phyloP scores from a whole-genome alignment of 2,797 vertebrate species.

The Phalanger gymnotis region DNA sequence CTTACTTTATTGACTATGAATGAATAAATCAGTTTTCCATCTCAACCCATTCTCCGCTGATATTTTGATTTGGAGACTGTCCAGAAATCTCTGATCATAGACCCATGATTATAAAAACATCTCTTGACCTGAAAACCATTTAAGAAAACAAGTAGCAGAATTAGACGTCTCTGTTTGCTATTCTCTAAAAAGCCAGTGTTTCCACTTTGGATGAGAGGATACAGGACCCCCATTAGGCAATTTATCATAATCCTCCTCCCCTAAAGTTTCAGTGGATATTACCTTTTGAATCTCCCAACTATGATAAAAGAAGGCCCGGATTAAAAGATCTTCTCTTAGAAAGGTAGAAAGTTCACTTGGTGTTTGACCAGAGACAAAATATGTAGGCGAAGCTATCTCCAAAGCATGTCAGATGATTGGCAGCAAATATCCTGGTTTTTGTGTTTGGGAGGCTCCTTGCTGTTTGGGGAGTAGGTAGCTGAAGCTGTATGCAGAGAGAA shows the following conservation, averaged over 20 bases:
- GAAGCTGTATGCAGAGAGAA: neutral
- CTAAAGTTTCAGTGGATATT: neutral
- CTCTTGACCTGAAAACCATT: slow-evolving; percentile 77
- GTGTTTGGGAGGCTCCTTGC: neutral
- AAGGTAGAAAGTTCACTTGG: neutral
- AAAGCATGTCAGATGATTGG: neutral
- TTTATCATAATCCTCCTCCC: neutral
- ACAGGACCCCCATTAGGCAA: neutral
- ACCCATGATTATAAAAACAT: slow-evolving; percentile 83
- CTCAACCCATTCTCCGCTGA: slow-evolving; percentile 77
- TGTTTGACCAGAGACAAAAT: neutral
- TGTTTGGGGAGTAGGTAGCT: neutral
- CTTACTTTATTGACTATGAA: slow-evolving; percentile 84
- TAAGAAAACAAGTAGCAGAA: slow-evolving; percentile 76
- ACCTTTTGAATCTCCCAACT: neutral
- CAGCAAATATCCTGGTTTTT: neutral
- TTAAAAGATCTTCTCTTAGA: neutral
- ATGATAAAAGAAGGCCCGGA: neutral
- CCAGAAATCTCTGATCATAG: slow-evolving; percentile 79
- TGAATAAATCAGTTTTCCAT: slow-evolving; percentile 84
- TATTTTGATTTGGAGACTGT: slow-evolving; percentile 82
- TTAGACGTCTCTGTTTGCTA: slow-evolving; percentile 77
- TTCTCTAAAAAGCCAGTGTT: slow-evolving; percentile 77
- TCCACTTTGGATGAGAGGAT: slow-evolving; percentile 47
- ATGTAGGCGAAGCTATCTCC: neutral